phyloP scores from a whole-genome alignment of 2,888 invertebrate species.

The Petrophora chlorosata region DNA sequence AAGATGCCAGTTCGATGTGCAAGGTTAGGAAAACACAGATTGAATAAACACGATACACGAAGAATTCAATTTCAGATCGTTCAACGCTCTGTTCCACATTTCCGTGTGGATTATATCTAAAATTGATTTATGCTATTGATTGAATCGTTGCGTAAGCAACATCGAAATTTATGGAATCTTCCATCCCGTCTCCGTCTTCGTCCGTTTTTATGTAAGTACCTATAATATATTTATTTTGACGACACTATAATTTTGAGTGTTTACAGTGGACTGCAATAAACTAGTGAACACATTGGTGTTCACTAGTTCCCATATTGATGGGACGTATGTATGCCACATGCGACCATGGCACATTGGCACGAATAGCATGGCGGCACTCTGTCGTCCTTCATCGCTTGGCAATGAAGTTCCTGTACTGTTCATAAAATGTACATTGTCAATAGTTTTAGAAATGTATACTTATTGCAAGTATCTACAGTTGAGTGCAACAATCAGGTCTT shows the following conservation, averaged over 20 bases:
- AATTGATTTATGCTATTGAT: neutral
- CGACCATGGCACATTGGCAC: conserved; percentile 65
- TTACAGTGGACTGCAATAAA: conserved; percentile 12
- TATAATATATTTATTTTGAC: conserved; percentile 9
- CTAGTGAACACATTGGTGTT: neutral
- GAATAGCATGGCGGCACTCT: neutral
- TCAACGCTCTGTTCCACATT: neutral
- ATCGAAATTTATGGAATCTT: neutral
- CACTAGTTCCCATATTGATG: conserved; percentile 22
- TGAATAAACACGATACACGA: conserved; percentile 4
- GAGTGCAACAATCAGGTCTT: too few species aligned
- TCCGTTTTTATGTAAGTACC: too few species aligned
- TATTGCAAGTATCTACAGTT: too few species aligned
- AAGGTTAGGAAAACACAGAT: conserved; percentile 11
- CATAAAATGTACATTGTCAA: too few species aligned
- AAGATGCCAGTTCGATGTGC: conserved; percentile 3
- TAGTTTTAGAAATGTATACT: too few species aligned
- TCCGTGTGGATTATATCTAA: neutral
- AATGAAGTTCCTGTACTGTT: neutral
- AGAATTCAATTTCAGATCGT: conserved; percentile 1
- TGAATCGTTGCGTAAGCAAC: too few species aligned
- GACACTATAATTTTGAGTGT: conserved; percentile 3
- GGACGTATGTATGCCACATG: conserved; percentile 44
- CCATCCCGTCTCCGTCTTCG: too few species aligned
- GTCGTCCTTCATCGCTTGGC: conserved; percentile 12